Evolutionary conservation across 2,888 invertebrate species (phyloP), one percentile per base, ranked within the genome.

Genomic region (Orchesella flavescens): DNA sequence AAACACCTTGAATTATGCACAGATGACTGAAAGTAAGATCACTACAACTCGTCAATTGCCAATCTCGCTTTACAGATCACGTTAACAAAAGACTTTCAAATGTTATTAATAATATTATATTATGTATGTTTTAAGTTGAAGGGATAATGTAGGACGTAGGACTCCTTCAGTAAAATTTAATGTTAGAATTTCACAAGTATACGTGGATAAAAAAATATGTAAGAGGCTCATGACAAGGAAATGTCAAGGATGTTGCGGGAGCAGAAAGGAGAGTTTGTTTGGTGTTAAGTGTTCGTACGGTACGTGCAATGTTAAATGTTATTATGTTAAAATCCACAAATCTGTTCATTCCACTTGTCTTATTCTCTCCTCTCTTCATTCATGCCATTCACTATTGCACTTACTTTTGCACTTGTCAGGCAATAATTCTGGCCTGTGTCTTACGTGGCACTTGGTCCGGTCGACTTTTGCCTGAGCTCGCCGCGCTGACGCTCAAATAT

Each of bases 391-490:
- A 34, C 34, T 34, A 34, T 7, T n/a, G 46, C 46, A 46, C 13
- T 46, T 13, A n/a, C 2, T 10, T 53, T 53, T 53, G 53, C 15
- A n/a, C 10, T 53, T 7, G 7, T 4, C 34, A 34, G 46, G 13
- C 10, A 5, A n/a, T 12, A 53, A 53, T n/a, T 53, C 53, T 53
- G 13, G n/a, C 10, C 34, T 53, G 53, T 53, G 53, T 53, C 53
- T 53, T 53, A 53, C 53, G 53, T 53, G 53, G 53, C 53, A 53
- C 53, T 53, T 53, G 53, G 4, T 53, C 53, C 53, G 53, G 53
- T 10, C 53, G 53, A 53, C 53, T 53, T 53, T 53, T n/a, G 53
- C 53, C 10, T 53, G 1, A n/a, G 15, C 53, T 53, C 53, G 53
- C n/a, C 53, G 53, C 53, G 53, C 53, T 53, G 53, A 53, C 53